Evolutionary conservation across 2,113 vertebrate species (phyloP).

Genomic region (Parus major): DNA sequence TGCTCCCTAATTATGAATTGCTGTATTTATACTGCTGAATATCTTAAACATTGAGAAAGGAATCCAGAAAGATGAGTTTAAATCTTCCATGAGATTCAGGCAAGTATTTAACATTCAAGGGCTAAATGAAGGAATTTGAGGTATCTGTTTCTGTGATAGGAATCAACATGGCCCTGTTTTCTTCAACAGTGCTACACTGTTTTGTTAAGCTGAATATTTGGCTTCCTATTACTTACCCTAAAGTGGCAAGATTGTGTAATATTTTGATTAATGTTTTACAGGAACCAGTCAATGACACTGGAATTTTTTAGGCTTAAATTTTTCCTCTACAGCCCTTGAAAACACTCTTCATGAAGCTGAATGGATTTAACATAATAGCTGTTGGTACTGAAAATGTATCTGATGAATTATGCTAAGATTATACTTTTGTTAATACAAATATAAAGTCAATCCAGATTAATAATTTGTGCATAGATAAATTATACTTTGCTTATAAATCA

Average conservation of each 20-base stretch:
- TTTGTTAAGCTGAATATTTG: neutral
- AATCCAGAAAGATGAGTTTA: neutral
- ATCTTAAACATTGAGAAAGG: neutral
- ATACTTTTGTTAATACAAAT: slow-evolving; percentile 24
- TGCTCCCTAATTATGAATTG: neutral
- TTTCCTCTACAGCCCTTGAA: slow-evolving; percentile 31
- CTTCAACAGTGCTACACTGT: neutral
- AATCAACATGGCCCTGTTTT: neutral
- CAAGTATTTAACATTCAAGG: slow-evolving; percentile 3
- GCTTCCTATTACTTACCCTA: neutral
- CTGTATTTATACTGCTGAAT: neutral
- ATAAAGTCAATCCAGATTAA: neutral
- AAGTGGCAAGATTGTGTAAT: slow-evolving; percentile 15
- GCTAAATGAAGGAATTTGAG: neutral
- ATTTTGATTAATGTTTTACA: slow-evolving; percentile 39
- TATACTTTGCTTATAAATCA: slow-evolving; percentile 25
- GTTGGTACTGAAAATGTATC: slow-evolving; percentile 25
- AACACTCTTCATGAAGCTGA: slow-evolving; percentile 27
- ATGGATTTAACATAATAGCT: slow-evolving; percentile 54
- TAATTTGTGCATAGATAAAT: slow-evolving; percentile 16
- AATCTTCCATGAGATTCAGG: neutral
- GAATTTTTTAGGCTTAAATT: slow-evolving; percentile 14
- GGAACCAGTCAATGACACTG: slow-evolving; percentile 5
- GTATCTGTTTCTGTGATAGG: neutral
- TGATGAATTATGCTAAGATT: slow-evolving; percentile 44